Conservation (phyloP, 2,888 invertebrate species). For the Clistopyga incitator region DNA sequence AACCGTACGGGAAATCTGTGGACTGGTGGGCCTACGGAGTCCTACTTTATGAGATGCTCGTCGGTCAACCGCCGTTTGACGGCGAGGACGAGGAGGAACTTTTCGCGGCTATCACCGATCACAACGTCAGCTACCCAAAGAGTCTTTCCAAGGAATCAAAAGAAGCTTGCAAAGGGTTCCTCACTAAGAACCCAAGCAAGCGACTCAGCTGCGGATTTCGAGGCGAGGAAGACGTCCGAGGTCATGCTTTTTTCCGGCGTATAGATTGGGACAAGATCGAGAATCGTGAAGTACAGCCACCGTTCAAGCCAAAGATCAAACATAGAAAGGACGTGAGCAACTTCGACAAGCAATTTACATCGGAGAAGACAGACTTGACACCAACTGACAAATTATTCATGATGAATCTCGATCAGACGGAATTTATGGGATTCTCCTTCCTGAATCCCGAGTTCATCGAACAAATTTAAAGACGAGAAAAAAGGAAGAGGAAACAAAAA, state of each 20-base stretch:
- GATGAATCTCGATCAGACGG: constrained; percentile 99
- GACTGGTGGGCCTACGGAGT: constrained; percentile 99
- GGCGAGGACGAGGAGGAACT: constrained; percentile 99
- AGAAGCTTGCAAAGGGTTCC: constrained; percentile 97
- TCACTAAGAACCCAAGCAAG: constrained; percentile 98
- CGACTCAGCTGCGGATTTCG: constrained; percentile 94
- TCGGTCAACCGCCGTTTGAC: constrained; percentile 99
- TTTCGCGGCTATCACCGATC: constrained; percentile 99
- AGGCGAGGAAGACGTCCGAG: constrained; percentile 98
- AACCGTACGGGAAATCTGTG: constrained; percentile 98
- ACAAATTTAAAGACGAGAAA: constrained; percentile 90
- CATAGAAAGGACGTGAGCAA: constrained; percentile 99
- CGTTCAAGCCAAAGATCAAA: constrained; percentile 99
- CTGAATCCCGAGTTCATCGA: constrained; percentile 99
- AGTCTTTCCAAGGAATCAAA: constrained; percentile 97
- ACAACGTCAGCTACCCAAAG: constrained; percentile 99
- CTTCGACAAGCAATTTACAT: constrained; percentile 99
- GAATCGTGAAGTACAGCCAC: constrained; percentile 98
- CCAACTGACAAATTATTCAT: constrained; percentile 99
- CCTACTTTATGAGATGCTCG: constrained; percentile 97
- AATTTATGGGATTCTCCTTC: constrained; percentile 99
- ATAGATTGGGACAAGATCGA: constrained; percentile 99
- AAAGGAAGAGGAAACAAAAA: neutral
- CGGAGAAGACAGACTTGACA: constrained; percentile 99
- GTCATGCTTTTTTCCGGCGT: constrained; percentile 98